Evolutionary conservation across 2,113 vertebrate species (phyloP), one percentile per base, ranked within the genome.

Genomic region (Spea multiplicata): DNA sequence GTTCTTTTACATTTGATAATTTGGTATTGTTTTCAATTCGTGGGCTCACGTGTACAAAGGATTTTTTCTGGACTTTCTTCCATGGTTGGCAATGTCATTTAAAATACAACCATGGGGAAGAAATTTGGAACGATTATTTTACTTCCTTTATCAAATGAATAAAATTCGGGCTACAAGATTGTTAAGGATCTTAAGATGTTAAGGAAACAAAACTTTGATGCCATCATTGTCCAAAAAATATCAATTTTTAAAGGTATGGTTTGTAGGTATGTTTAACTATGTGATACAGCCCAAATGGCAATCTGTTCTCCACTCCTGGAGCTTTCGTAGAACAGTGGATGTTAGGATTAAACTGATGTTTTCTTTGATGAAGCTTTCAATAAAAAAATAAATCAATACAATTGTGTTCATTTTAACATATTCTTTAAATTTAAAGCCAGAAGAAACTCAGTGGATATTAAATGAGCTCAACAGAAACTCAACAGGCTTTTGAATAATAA

Each of bases 281-380:
- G 62, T 79, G 46, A 66, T 49, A 66, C 14, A 50, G 69, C 70
- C 55, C 48, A 47, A 72, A 50, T 57, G 50, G 53, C 62, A 73
- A 67, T 59, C 17, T 92, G 94, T 92, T 95, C 91, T 93, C 95
- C 85, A 92, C 89, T 94, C 93, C 92, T 93, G 93, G 95, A 94
- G 94, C 93, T 96, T 95, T 95, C 92, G 94, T 96, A 95, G 93
- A 95, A 96, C 94, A 95, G 94, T 96, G 94, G 96, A 96, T 95
- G 94, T 95, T 95, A 94, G 90, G 92, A 95, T 95, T 94, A 94
- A 95, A 95, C 92, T 95, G 96, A 90, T 94, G 91, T 96, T 97
- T 95, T 95, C 94, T 97, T 95, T 95, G 93, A 98, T 94, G 94
- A 97, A 94, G 95, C 96, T 98, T 98, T 97, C 94, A 97, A 98